A percentile compares a stretch with the other conserved stretches of the same genome.
phyloP scores from a whole-genome alignment of 2,113 vertebrate species.

The Lucifuga dentata region DNA sequence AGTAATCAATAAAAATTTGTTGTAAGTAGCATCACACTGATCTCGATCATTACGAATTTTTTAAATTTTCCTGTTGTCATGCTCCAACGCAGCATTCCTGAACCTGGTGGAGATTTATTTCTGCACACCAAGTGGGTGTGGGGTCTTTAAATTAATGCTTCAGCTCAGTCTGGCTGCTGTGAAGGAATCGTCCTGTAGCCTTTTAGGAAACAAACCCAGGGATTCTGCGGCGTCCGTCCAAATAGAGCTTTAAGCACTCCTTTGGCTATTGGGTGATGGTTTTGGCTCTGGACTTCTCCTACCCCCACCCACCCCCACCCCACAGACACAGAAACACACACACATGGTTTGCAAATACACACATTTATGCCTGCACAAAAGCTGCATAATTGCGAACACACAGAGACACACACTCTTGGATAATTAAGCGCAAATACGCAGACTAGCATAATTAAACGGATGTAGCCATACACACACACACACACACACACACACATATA shows the following conservation, averaged over 20 bases:
- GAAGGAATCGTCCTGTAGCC: slow-evolving; percentile 66
- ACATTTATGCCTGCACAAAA: slow-evolving; percentile 10
- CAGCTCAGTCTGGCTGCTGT: slow-evolving; percentile 57
- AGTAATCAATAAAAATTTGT: no score
- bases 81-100: neutral
- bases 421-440: slow-evolving; percentile 15
- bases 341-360: slow-evolving; percentile 25
- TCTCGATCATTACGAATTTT: no score
- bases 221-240: slow-evolving; percentile 56
- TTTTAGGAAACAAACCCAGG: slow-evolving; percentile 69
- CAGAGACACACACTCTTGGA: slow-evolving; percentile 23
- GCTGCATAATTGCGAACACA: slow-evolving; percentile 49
- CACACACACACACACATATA: slow-evolving; percentile 20
- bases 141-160: slow-evolving; percentile 32
- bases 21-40: no score
- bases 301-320: slow-evolving; percentile 20
- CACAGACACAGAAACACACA: slow-evolving; percentile 47
- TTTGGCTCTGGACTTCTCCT: slow-evolving; percentile 44
- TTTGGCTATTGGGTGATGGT: slow-evolving; percentile 48
- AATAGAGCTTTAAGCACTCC: slow-evolving; percentile 34
- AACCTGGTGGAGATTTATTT: neutral
- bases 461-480: neutral
- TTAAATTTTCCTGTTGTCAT: no score
- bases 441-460: slow-evolving; percentile 41
- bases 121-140: slow-evolving; percentile 1